Evolutionary conservation across 92 coral and sea anemone genomes (phyloP), one percentile per base, ranked within the genome.

Genomic region (Porites rus): DNA sequence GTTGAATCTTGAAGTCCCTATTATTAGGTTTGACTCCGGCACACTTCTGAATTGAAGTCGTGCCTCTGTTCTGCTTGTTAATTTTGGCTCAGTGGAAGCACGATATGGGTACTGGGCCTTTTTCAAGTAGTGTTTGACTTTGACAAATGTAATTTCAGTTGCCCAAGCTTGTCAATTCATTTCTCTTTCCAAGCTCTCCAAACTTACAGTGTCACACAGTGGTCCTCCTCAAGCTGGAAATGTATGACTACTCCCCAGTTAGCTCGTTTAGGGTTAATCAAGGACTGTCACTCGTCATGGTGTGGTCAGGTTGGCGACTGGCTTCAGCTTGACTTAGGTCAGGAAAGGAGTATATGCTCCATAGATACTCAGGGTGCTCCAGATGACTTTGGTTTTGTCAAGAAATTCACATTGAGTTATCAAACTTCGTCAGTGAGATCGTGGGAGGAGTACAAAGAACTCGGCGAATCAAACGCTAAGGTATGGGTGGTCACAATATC

Each of bases 251-350:
- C 73, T 1, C 86, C 86, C n/a, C 53, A 53, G 28, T 43, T 70
- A 8, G 86, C 86, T 60, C 76, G 86, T 4, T 7, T 81, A 0
- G 8, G 25, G 3, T 60, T 20, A 16, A 17, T 0, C 3, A 51
- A 11, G 17, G 16, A 61, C 52, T 81, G 86, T 56, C 86, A 81
- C 69, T 43, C 78, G 16, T 81, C 86, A 22, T 81, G 86, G 86
- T 81, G 86, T 21, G 86, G 58, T n/a, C 50, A 28, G 18, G 68
- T 81, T 8, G 69, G 54, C 11, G 69, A 28, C 54, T 81, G 86
- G 86, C 76, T 81, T 31, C 77, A 81, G 13, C 20, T 81, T 38
- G 78, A 81, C 63, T 12, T 81, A 10, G 69, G 86, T 16, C 54
- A 56, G 71, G 86, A 81, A 10, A 10, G 16, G 9, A 5, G 1